Percentiles rank a stretch among this genome's conserved stretches.
Evolutionary conservation across 2,113 vertebrate species (phyloP).

Genomic region (Atractosteus spatula): DNA sequence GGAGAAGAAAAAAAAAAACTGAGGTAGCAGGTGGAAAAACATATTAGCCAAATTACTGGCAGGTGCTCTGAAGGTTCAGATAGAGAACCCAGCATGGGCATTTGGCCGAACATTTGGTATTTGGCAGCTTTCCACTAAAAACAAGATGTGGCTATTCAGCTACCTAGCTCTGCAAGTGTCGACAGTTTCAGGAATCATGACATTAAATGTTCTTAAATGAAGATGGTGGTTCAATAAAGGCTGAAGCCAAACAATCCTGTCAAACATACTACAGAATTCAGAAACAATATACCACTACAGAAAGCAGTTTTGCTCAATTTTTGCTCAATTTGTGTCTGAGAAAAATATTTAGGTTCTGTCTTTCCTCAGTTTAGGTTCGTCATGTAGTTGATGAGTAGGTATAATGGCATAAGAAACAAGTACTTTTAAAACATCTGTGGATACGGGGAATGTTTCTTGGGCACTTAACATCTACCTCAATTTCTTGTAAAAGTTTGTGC

Average conservation of each 20-base stretch:
- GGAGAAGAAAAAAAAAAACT: constrained; percentile 19
- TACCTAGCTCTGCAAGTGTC: constrained; percentile 38
- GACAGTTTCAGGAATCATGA: constrained; percentile 51
- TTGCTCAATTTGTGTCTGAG: neutral
- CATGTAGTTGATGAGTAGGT: no score
- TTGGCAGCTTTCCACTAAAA: constrained; percentile 51
- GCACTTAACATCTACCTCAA: constrained; percentile 9
- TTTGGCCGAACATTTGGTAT: constrained; percentile 54
- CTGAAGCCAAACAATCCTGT: neutral
- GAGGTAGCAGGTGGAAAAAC: constrained; percentile 53
- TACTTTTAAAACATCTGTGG: constrained; percentile 23
- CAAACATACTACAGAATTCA: neutral
- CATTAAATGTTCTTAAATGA: neutral
- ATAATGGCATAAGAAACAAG: neutral
- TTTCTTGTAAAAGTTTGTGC: constrained; percentile 22
- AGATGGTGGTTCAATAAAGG: neutral
- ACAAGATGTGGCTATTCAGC: constrained; percentile 55
- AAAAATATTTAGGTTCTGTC: no score
- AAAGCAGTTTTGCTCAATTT: neutral
- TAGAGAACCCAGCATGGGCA: constrained; percentile 45
- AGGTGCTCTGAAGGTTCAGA: constrained; percentile 51
- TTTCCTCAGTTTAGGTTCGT: no score
- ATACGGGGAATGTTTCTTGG: constrained; percentile 13
- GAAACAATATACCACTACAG: neutral
- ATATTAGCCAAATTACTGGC: constrained; percentile 57